phyloP scores from a whole-genome alignment of 1,140 invertebrate genomes.

The Drosophila virilis region DNA sequence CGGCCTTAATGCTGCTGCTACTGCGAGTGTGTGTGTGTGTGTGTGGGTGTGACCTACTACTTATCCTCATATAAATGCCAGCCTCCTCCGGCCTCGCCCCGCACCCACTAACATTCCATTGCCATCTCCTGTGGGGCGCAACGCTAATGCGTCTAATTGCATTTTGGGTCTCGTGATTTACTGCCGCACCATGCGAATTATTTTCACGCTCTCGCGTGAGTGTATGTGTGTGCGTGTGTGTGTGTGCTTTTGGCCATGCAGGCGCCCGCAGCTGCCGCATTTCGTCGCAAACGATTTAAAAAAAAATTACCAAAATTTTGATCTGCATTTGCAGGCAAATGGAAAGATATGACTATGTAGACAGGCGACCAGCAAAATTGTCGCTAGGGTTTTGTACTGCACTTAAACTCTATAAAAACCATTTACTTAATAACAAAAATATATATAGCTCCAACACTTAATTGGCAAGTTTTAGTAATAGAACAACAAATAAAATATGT shows the following conservation, averaged over 20 bases:
- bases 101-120: background rate
- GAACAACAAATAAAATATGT: too few relatives aligned
- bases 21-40: background rate
- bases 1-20: background rate
- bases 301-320: slow-evolving; percentile 8
- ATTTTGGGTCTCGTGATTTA: slow-evolving; percentile 60
- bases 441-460: too few relatives aligned
- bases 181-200: slow-evolving; percentile 39
- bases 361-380: too few relatives aligned
- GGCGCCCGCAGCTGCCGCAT: slow-evolving; percentile 41
- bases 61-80: background rate
- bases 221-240: background rate
- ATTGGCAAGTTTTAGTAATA: too few relatives aligned
- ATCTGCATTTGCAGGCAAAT: background rate
- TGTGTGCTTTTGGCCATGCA: slow-evolving; percentile 25
- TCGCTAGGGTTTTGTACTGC: too few relatives aligned
- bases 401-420: too few relatives aligned
- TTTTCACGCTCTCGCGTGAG: slow-evolving; percentile 37
- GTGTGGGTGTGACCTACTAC: background rate
- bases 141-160: slow-evolving; percentile 76
- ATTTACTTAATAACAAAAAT: too few relatives aligned
- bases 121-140: slow-evolving; percentile 29
- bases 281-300: slow-evolving; percentile 16
- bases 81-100: background rate
- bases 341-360: too few relatives aligned